Evolutionary conservation across 2,888 invertebrate species (phyloP), one percentile per base, ranked within the genome.

Genomic region (Ariolimax columbianus): DNA sequence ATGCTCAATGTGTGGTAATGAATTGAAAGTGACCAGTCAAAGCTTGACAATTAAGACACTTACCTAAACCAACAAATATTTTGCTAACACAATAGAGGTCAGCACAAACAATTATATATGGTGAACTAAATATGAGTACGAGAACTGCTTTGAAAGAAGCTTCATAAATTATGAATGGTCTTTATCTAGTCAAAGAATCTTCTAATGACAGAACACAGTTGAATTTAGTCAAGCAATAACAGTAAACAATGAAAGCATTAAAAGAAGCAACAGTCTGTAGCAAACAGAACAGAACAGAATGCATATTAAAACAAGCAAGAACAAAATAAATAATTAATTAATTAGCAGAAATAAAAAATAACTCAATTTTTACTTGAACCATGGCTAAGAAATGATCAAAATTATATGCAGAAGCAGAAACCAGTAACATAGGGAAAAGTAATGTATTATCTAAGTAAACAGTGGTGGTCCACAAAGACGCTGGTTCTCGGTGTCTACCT

Each of bases 191-290:
- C 55, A 55, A 55, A 3, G 23, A 19, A 19, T 33, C 3, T 14
- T 33, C 17, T 30, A 30, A 63, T 63, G n/a, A 66, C 2, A 33
- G 66, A 30, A 63, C 23, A 66, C 66, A 66, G 66, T 7, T 66
- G 7, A 66, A 33, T 14, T 66, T 66, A 66, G 63, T 30, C 6
- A 66, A 66, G 3, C 66, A n/a, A 14, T 33, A 19, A 33, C 33
- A 33, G 33, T 19, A 66, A 33, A 66, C 17, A 33, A 17, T 33
- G 33, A 66, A 66, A 66, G 66, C 66, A 3, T 33, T 9, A 66
- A 66, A 66, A n/a, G n/a, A 66, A 66, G 66, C 66, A 66, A 66
- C 66, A 66, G 33, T 30, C 33, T 66, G 33, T 23, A n/a, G n/a
- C n/a, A n/a, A n/a, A n/a, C n/a, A n/a, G n/a, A n/a, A n/a, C n/a